phyloP scores from a whole-genome alignment of 1,140 invertebrate species.

The Schlechtendalia chinensis region DNA sequence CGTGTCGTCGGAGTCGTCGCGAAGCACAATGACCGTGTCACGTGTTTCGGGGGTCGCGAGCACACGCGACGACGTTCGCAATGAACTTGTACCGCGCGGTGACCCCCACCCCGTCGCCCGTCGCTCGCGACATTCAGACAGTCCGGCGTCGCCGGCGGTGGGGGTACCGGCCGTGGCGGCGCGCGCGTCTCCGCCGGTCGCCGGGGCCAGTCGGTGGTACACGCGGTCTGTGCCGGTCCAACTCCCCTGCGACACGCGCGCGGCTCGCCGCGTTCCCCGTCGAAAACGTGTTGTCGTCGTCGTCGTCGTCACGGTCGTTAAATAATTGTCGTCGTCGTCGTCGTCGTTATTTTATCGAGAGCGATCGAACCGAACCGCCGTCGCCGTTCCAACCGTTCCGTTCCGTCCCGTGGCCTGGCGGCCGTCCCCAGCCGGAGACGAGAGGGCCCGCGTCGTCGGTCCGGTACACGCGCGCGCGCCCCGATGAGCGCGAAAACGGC shows the following conservation, averaged over 20 bases:
- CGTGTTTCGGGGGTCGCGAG: no score
- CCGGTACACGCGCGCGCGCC: background rate
- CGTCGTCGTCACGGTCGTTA: no score
- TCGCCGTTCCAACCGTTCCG: no score
- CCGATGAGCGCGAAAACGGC: background rate
- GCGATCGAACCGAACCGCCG: no score
- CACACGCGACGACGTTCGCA: slow-evolving; percentile 21
- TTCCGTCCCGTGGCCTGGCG: no score
- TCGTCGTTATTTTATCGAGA: no score
- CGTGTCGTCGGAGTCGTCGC: no score
- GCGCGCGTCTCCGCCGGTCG: slow-evolving; percentile 30
- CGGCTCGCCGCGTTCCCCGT: slow-evolving; percentile 12
- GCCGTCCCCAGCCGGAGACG: no score
- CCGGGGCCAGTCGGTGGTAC: slow-evolving; percentile 43
- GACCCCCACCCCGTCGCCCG: background rate
- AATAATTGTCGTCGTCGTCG: no score
- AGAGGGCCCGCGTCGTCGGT: no score
- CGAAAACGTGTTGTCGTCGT: background rate
- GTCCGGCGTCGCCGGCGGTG: slow-evolving; percentile 33
- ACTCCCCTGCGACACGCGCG: slow-evolving; percentile 26
- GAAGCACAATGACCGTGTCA: no score
- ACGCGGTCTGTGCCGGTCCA: slow-evolving; percentile 48
- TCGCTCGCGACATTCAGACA: slow-evolving; percentile 43
- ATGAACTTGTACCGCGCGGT: slow-evolving; percentile 25
- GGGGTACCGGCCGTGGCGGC: slow-evolving; percentile 14